Evolutionary conservation across 1,140 invertebrate species (phyloP), one percentile per base, ranked within the genome.

Genomic region (Hermetia illucens): DNA sequence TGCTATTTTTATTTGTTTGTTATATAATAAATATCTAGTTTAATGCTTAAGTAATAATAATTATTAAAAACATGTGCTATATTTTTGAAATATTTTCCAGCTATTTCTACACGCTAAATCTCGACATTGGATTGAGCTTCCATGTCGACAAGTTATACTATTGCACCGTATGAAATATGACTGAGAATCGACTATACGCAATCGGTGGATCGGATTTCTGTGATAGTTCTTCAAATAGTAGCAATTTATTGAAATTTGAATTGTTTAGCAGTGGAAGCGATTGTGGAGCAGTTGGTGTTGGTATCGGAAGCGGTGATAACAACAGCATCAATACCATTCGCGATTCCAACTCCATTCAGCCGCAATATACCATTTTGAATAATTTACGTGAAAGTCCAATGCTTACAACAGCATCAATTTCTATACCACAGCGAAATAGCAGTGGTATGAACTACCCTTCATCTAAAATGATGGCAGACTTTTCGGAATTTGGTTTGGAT

Each of bases 401-500:
- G 17, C 17, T 13, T 13, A 5, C 30, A 32, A 13, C 30, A 17
- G 10, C 30, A 5, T 32, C 30, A 32, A 32, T 16, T 13, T 10
- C 9, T 6, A 5, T 6, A 8, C 5, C 10, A 6, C 6, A 6
- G 13, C 17, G 5, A 32, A 10, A 32, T 25, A 25, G n/a, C n/a
- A 25, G 24, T 25, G n/a, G n/a, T 25, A 25, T 8, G n/a, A n/a
- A n/a, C n/a, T n/a, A n/a, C n/a, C n/a, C n/a, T n/a, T 25, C 6
- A 12, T 12, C 30, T 8, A 21, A 18, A 18, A 34, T 43, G 2
- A 20, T 58, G 32, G 47, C 44, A 1, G 54, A 59, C 34, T 42
- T 59, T 2, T 57, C 53, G 0, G 57, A 57, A 18, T 59, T 50
- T 32, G 45, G 44, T 5, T 36, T 60, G n/a, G 57, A 59, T 37